A percentile compares a stretch with the other conserved stretches of the same genome.
Evolutionary conservation across 2,113 vertebrate species (phyloP).

Genomic region (Malurus elegans): DNA sequence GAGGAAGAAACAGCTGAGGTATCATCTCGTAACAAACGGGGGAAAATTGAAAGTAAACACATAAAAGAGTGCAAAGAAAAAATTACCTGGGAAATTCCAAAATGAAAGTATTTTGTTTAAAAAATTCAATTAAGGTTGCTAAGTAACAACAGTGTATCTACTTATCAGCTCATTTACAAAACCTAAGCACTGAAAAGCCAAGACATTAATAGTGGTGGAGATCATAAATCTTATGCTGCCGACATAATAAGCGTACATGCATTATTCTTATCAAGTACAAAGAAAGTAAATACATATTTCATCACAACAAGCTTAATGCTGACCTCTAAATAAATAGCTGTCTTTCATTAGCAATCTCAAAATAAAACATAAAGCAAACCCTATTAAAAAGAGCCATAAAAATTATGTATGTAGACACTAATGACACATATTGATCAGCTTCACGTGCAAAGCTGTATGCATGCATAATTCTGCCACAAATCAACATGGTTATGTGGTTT

Average conservation of each 20-base stretch:
- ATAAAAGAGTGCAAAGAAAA: not conserved
- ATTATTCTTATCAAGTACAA: conserved; percentile 62
- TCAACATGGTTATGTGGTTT: not conserved
- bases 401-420: conserved; percentile 57
- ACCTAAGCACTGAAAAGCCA: conserved; percentile 30
- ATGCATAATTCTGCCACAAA: conserved; percentile 39
- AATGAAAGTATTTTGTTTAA: conserved; percentile 13
- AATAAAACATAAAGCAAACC: conserved; percentile 54
- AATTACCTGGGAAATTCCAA: conserved; percentile 23
- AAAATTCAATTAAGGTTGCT: conserved; percentile 45
- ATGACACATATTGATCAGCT: conserved; percentile 60
- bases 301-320: conserved; percentile 51
- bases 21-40: not conserved
- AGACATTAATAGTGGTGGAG: conserved; percentile 14
- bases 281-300: conserved; percentile 60
- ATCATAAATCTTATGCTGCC: conserved; percentile 13
- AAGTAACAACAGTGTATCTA: conserved; percentile 15
- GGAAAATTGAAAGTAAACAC: not conserved
- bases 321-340: conserved; percentile 62
- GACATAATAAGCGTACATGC: conserved; percentile 21
- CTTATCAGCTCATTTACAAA: conserved; percentile 55
- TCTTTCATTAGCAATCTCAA: conserved; percentile 59
- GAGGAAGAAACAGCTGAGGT: accelerated
- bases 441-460: not conserved
- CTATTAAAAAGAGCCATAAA: conserved; percentile 56